These are phyloP conservation scores for Carterocephalus palaemon DNA, from an alignment of 2,888 invertebrate genomes.

Conservation along the genomic window DNA sequence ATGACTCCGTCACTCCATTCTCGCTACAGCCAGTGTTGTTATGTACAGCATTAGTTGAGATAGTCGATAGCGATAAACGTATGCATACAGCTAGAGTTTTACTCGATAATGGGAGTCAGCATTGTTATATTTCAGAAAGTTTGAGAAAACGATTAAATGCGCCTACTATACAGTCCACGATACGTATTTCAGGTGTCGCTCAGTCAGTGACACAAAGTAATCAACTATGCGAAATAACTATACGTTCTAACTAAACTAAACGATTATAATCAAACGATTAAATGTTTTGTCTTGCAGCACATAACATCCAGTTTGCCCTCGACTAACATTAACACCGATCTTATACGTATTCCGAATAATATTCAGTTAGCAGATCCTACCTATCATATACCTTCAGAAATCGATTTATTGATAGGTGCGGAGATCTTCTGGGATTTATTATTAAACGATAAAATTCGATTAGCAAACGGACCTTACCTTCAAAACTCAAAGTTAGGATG, in stretches of 20 bases:
- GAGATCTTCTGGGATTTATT: constrained; percentile 29
- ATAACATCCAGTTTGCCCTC: constrained; percentile 24
- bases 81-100: constrained; percentile 6
- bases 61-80: constrained; percentile 10
- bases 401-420: constrained; percentile 31
- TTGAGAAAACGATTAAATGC: too few relatives aligned
- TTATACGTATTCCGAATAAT: constrained; percentile 22
- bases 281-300: constrained; percentile 11
- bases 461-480: constrained; percentile 27
- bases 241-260: constrained; percentile 7
- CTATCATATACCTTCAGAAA: constrained; percentile 20
- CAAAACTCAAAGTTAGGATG: constrained; percentile 32
- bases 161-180: too few relatives aligned
- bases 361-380: constrained; percentile 28
- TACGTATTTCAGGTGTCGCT: constrained; percentile 5
- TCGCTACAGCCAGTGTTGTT: constrained; percentile 22
- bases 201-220: constrained; percentile 5
- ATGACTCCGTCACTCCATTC: too few relatives aligned
- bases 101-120: constrained; percentile 8
- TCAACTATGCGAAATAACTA: constrained; percentile 5
- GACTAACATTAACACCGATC: constrained; percentile 9
- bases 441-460: constrained; percentile 23
- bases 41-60: constrained; percentile 16
- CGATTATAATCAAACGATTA: not conserved
- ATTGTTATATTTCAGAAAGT: too few relatives aligned